phyloP scores from a whole-genome alignment of 37 sponge, comb jelly and placozoan species.

The Crambe crambe region DNA sequence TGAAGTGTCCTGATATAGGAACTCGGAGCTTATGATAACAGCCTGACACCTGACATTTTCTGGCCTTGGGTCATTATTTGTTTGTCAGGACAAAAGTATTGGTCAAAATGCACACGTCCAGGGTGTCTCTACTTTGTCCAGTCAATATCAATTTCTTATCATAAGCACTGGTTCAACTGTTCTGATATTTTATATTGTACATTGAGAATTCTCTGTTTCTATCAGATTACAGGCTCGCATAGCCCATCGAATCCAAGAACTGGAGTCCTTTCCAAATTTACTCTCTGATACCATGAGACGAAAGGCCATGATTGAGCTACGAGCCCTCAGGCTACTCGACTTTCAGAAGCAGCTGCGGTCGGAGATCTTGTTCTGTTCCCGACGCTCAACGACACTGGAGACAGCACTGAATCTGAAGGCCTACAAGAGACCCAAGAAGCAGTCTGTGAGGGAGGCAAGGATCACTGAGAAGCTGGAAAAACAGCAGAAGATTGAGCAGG shows the following conservation, averaged over 20 bases:
- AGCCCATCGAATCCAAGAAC: slow-evolving; percentile 83
- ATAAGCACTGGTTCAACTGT: no score
- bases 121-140: no score
- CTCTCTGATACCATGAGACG: slow-evolving; percentile 51
- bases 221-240: slow-evolving; percentile 79
- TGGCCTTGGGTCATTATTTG: no score
- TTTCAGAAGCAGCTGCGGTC: slow-evolving; percentile 94
- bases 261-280: slow-evolving; percentile 53
- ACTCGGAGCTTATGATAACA: no score
- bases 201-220: no score
- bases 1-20: no score
- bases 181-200: no score
- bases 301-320: slow-evolving; percentile 89
- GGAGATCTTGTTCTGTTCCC: slow-evolving; percentile 75
- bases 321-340: slow-evolving; percentile 84
- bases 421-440: slow-evolving; percentile 94
- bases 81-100: no score
- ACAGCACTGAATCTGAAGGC: slow-evolving; percentile 94
- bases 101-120: no score
- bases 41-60: no score
- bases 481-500: slow-evolving; percentile 92
- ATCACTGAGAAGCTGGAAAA: slow-evolving; percentile 98
- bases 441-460: slow-evolving; percentile 93
- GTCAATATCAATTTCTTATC: no score
- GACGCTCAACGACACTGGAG: slow-evolving; percentile 91